Evolutionary conservation across 2,888 invertebrate species (phyloP), one percentile per base, ranked within the genome.

Genomic region (Lapara coniferarum): DNA sequence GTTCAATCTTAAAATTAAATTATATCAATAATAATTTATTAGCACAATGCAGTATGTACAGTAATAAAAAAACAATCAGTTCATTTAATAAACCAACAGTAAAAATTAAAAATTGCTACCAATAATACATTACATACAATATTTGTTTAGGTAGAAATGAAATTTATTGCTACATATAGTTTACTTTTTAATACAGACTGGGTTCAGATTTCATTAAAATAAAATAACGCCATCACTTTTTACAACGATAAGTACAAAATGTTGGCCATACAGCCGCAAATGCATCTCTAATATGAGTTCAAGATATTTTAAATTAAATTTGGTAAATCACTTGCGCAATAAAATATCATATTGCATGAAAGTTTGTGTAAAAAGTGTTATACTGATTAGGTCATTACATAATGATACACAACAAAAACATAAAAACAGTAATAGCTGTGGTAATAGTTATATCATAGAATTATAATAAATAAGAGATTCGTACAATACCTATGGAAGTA

Each of bases 1-100:
- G 14, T 63, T 59, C 53, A 46, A 69, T 63, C 53, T 76, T 75
- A 78, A 78, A 78, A 78, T 81, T 79, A 80, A 63, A 82, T 79
- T 77, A 75, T 75, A 71, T 75, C 74, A 74, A 79, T 77, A 84
- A 84, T 86, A 87, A 86, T 82, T 83, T 84, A 83, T 75, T 81
- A 78, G 79, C 75, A 76, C 76, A 74, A 71, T 69, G 75, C 72
- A 74, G 75, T 74, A 79, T 77, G 37, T 76, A 77, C 75, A 79
- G 74, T 75, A 76, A 80, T 71, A 73, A 57, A 71, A 49, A 81
- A 84, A 83, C 79, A 82, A 83, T 82, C 81, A 83, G 84, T 85
- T 82, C 81, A 83, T 83, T 85, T 78, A 66, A 81, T 83, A 85
- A 70, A 67, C 56, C 66, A 70, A 75, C 67, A 72, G 68, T 71